Evolutionary conservation across 2,888 invertebrate species (phyloP).

Genomic region (Eucriotettix oculatus): DNA sequence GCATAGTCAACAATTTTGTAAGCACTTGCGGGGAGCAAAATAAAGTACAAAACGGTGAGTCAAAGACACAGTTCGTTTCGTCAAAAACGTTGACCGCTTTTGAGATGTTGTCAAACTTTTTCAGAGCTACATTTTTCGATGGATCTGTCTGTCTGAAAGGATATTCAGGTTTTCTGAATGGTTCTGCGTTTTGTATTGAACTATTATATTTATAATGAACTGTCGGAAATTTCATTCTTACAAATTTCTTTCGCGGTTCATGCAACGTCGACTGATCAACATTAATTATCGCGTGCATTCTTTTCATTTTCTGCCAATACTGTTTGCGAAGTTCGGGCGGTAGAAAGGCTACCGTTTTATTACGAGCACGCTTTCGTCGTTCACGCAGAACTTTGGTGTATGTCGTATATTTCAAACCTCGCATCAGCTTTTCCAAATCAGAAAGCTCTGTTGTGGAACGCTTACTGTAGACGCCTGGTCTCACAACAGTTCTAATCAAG

Average conservation of each 20-base stretch:
- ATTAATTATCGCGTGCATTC: not conserved
- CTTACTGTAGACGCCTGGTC: constrained; percentile 16
- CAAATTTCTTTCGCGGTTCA: not conserved
- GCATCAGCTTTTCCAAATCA: not conserved
- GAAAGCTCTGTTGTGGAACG: not conserved
- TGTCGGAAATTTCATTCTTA: not conserved
- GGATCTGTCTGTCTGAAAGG: not conserved
- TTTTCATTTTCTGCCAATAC: not conserved
- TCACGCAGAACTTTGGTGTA: not conserved
- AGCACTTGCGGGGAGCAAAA: too few relatives aligned
- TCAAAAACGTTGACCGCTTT: too few relatives aligned
- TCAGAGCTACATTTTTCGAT: not conserved
- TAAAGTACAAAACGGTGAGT: too few relatives aligned
- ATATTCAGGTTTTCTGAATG: not conserved
- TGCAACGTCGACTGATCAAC: too few relatives aligned
- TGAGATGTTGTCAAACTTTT: not conserved
- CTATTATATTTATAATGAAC: not conserved
- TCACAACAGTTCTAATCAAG: constrained; percentile 20
- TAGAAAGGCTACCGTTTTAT: not conserved
- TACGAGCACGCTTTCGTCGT: not conserved
- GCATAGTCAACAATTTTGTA: too few relatives aligned
- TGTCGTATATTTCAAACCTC: not conserved
- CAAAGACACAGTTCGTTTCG: too few relatives aligned
- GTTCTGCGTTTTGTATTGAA: not conserved
- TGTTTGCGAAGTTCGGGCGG: not conserved